Evolutionary conservation across 1,140 invertebrate genomes (phyloP), one percentile per base, ranked within the genome.

Genomic region (Papilio machaon): DNA sequence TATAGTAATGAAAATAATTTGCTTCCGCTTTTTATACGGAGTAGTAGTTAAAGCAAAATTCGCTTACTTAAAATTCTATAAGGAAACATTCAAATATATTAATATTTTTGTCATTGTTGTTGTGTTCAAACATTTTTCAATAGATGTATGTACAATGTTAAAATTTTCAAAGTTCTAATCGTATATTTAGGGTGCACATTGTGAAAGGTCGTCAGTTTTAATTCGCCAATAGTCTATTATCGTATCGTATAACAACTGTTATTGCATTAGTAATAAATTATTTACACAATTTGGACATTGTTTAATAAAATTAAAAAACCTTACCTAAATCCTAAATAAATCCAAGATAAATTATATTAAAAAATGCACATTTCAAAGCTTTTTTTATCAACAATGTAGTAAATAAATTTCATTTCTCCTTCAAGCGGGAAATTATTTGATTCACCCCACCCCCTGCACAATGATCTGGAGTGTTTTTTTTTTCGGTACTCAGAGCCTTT

Each of bases 401-500:
- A 87, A 87, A 90, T 88, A 85, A 85, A 87, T 85, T 88, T 88
- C 84, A 88, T 87, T 88, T 86, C 79, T 84, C 84, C 82, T 86
- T 82, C 81, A 79, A 81, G 70, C 80, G 83, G 81, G 83, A 82
- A 86, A 87, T 89, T 87, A 88, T 88, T 90, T 89, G 86, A 88
- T 90, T 89, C 86, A 85, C 84, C 85, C 82, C 86, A 81, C 82
- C 83, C 83, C 82, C 83, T 84, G 85, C 83, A 87, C 85, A 90
- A 86, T 89, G 89, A 90, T 88, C 85, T 82, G 80, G 84, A 84
- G 83, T 91, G 87, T 89, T 89, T 88, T 84, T 86, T 84, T 84
- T 84, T 87, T 87, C 78, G 74, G 67, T 81, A 67, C 80, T 77
- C 76, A 52, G 78, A 84, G 84, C 86, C 86, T 85, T 82, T 77